phyloP scores from a whole-genome alignment of 2,113 vertebrate genomes.

The Ardeotis arabs region DNA sequence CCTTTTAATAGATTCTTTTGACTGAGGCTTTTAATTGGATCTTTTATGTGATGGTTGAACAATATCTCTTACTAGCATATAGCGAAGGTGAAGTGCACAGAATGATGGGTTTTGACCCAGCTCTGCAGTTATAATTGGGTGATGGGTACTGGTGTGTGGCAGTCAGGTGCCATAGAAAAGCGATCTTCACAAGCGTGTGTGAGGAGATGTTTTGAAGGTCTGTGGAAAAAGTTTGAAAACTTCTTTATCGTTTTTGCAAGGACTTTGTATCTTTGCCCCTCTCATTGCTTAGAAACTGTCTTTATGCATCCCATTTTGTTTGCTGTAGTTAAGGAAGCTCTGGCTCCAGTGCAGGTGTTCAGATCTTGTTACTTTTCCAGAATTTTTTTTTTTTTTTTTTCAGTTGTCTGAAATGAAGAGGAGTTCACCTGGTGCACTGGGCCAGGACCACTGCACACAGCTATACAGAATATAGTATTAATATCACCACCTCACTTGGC shows the following conservation, averaged over 20 bases:
- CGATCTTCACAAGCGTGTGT: neutral
- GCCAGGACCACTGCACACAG: neutral
- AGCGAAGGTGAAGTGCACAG: neutral
- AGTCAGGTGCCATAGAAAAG: neutral
- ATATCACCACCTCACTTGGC: neutral
- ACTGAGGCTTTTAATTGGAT: constrained; percentile 10
- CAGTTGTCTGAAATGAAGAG: neutral
- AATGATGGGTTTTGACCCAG: neutral
- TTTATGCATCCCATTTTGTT: neutral
- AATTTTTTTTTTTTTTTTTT: neutral
- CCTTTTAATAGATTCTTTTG: constrained; percentile 22
- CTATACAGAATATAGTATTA: neutral
- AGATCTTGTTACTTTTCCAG: neutral
- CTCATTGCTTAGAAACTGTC: neutral
- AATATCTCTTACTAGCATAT: neutral
- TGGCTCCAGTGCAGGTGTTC: neutral
- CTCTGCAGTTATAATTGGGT: neutral
- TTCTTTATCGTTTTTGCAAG: neutral
- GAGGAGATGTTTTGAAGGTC: neutral
- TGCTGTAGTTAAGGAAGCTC: neutral
- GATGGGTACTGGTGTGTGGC: neutral
- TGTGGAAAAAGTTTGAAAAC: neutral
- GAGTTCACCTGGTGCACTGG: neutral
- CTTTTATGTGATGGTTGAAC: neutral
- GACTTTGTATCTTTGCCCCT: neutral